Evolutionary conservation across 2,797 vertebrate genomes (phyloP), one percentile per base, ranked within the genome.

Genomic region (Spondyliosoma cantharus): DNA sequence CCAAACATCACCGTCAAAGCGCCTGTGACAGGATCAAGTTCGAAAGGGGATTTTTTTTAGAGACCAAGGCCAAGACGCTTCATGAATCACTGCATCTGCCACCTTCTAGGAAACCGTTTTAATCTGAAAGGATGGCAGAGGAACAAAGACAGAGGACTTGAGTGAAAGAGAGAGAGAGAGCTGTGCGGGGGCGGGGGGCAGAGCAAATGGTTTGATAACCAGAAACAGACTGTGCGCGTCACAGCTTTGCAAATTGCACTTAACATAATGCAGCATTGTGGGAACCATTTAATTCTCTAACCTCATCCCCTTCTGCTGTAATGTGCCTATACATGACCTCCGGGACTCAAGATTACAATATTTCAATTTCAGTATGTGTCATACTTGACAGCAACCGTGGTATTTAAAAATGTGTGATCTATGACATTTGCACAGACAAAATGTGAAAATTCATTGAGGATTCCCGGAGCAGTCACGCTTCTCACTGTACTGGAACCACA

Each of bases 221-320:
- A 82, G 80, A 89, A 90, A 83, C 89, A 92, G 86, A 87, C 78
- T 63, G 61, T 62, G 83, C 54, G 84, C 11, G 46, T 89, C 74
- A 90, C 68, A 78, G 71, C 59, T 89, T 72, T 80, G 69, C 80
- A 83, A 86, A 80, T 86, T 82, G 78, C 79, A 84, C 68, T 86
- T 82, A 80, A 86, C 54, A 86, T 69, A 81, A 66, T 80, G 71
- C 76, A 81, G 78, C 69, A 83, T 56, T 79, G 74, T 91, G 87
- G 76, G 61, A 86, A 82, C 57, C 42, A 67, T 78, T 81, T 82
- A 58, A 76, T 78, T 77, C 17, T 74, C 66, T 53, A 65, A 80
- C 60, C 63, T 76, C 49, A 71, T 70, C 43, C 43, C 12, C 43
- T 42, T 29, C 43, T 56, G 64, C 52, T 57, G 45, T 59, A 82